Percentiles rank a stretch among this genome's conserved stretches.
Evolutionary conservation across 1,140 invertebrate genomes (phyloP).

Genomic region (Diorhabda elongata): DNA sequence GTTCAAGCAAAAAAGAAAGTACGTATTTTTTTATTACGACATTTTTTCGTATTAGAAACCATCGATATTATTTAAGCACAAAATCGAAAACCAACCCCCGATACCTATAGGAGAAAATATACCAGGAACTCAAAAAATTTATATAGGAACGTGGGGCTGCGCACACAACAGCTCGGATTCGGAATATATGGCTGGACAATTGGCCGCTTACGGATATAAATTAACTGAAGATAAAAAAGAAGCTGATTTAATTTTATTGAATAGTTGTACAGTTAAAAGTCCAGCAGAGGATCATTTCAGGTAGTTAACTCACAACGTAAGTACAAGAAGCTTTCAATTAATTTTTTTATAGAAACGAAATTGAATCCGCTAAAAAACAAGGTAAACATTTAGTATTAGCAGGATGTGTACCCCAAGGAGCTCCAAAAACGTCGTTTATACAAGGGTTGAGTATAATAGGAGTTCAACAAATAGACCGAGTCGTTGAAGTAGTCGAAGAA

Average conservation of each 20-base stretch:
- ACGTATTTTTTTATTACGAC: slow-evolving; percentile 17
- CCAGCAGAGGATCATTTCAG: slow-evolving; percentile 95
- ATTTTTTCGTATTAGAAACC: neutral
- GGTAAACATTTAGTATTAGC: slow-evolving; percentile 89
- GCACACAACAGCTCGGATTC: slow-evolving; percentile 94
- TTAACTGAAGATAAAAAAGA: slow-evolving; percentile 76
- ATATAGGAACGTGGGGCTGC: slow-evolving; percentile 96
- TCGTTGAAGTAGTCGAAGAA: slow-evolving; percentile 98
- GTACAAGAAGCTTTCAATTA: neutral
- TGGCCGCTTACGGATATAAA: slow-evolving; percentile 82
- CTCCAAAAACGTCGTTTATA: slow-evolving; percentile 68
- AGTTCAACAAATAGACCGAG: slow-evolving; percentile 95
- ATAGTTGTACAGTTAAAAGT: slow-evolving; percentile 97
- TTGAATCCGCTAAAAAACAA: slow-evolving; percentile 68
- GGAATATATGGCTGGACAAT: slow-evolving; percentile 95
- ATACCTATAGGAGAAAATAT: slow-evolving; percentile 58
- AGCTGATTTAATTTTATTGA: slow-evolving; percentile 92
- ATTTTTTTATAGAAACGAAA: slow-evolving; percentile 70
- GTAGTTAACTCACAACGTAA: slow-evolving; percentile 40
- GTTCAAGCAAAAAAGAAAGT: slow-evolving; percentile 55
- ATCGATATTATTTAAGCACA: slow-evolving; percentile 19
- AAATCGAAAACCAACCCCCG: slow-evolving; percentile 26
- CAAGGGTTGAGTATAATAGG: slow-evolving; percentile 88
- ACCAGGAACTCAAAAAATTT: slow-evolving; percentile 88
- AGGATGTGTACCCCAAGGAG: slow-evolving; percentile 94